These are phyloP conservation scores for Fulmarus glacialis DNA, from an alignment of 2,113 vertebrate species.

Conservation along the genomic window DNA sequence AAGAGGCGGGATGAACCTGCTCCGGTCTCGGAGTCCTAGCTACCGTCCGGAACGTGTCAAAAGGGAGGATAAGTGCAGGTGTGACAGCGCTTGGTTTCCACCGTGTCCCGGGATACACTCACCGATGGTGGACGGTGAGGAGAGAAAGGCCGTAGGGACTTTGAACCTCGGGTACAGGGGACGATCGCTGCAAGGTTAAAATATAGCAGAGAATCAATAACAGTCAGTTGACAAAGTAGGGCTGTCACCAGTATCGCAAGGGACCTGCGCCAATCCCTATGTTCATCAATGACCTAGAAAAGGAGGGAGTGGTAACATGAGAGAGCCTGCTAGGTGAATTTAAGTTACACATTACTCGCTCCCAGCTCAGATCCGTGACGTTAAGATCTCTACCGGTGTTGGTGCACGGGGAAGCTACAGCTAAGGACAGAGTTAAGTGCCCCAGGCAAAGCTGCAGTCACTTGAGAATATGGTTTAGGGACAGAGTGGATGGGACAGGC, in stretches of 20 bases:
- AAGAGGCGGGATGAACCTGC: fast-evolving
- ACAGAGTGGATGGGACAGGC: not conserved
- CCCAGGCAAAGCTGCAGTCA: not conserved
- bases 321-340: not conserved
- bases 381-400: fast-evolving
- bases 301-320: not conserved
- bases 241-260: not conserved
- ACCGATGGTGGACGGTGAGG: not conserved
- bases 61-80: not conserved
- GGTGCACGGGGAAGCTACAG: not conserved
- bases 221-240: not conserved
- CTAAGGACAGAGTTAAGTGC: not conserved
- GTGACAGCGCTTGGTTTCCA: not conserved
- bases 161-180: not conserved
- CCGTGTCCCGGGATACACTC: not conserved
- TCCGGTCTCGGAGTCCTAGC: fast-evolving
- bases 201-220: not conserved
- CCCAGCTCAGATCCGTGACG: not conserved
- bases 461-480: not conserved
- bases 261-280: not conserved
- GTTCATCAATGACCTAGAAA: not conserved
- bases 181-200: not conserved
- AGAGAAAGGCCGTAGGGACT: not conserved
- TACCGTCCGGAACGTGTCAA: not conserved
- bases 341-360: not conserved